Evolutionary conservation across 2,797 vertebrate species (phyloP), one percentile per base, ranked within the genome.

Genomic region (Myotis vivesi): DNA sequence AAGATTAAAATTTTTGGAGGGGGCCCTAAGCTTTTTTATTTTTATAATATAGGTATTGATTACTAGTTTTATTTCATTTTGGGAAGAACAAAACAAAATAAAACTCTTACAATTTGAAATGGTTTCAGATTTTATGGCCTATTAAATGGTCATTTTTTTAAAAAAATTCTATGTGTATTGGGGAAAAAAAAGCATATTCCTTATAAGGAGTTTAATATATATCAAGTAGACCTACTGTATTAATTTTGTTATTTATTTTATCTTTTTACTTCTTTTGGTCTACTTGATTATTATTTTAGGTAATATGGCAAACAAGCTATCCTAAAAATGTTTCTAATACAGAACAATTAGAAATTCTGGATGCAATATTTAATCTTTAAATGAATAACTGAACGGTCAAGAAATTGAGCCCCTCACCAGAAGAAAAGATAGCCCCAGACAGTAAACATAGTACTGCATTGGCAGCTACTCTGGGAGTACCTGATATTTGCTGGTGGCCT

Each of bases 221-320:
- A 62, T 51, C 17, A 68, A 59, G 84, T 75, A 89, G 51, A 68
- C 4, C 22, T 81, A 59, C 12, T 73, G 3, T 69, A 68, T 30
- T 87, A 30, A 59, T 71, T 80, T 92, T 73, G 44, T 33, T 77
- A 80, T 85, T 91, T 88, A 23, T 68, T 71, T 86, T 41, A 71
- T 83, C 64, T 30, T 46, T 94, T 86, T 33, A 62, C 5, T 85
- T 73, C 53, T 75, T 90, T 96, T 85, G 55, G 16, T n/a, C 33
- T 44, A 59, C 36, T 77, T 89, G 33, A 87, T 33, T 64, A 69
- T 69, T 69, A 1, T 77, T 91, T 79, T 87, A 83, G 59, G 59
- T 85, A 68, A 82, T 17, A 79, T 33, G n/a, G 38, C 66, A 89
- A 92, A 89, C 3, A 86, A 69, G 25, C 46, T 28, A 33, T 49